These are phyloP conservation scores for Cataglyphis albicans DNA, from an alignment of 2,888 invertebrate genomes.

Conservation along the genomic window DNA sequence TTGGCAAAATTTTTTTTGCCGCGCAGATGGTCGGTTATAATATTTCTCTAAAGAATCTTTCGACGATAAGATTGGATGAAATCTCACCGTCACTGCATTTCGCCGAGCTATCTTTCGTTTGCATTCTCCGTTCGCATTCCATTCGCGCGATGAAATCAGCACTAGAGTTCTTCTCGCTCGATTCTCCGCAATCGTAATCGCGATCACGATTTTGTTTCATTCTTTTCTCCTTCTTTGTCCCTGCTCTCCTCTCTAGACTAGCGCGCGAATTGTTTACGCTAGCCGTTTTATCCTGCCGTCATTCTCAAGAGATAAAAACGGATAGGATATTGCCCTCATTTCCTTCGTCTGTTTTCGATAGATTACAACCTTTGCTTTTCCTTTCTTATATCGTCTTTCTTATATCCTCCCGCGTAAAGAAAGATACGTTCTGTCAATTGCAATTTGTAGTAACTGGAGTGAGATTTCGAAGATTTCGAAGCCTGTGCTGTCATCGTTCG, in stretches of 20 bases:
- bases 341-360: slow-evolving; percentile 2
- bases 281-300: slow-evolving; percentile 11
- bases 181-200: background rate
- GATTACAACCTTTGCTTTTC: slow-evolving; percentile 15
- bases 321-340: slow-evolving; percentile 17
- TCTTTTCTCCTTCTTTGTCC: background rate
- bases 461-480: background rate
- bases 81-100: background rate
- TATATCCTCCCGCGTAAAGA: background rate
- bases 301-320: background rate
- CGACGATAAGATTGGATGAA: background rate
- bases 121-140: background rate
- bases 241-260: background rate
- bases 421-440: background rate
- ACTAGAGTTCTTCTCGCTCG: slow-evolving; percentile 8
- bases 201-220: background rate
- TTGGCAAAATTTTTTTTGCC: background rate
- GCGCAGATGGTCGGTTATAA: background rate
- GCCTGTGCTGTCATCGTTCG: background rate
- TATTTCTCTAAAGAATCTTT: background rate
- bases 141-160: background rate
- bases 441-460: background rate
- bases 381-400: background rate
- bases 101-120: background rate
- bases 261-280: slow-evolving; percentile 9